Evolutionary conservation across 2,113 vertebrate species (phyloP), one percentile per base, ranked within the genome.

Genomic region (Corythaixoides concolor): DNA sequence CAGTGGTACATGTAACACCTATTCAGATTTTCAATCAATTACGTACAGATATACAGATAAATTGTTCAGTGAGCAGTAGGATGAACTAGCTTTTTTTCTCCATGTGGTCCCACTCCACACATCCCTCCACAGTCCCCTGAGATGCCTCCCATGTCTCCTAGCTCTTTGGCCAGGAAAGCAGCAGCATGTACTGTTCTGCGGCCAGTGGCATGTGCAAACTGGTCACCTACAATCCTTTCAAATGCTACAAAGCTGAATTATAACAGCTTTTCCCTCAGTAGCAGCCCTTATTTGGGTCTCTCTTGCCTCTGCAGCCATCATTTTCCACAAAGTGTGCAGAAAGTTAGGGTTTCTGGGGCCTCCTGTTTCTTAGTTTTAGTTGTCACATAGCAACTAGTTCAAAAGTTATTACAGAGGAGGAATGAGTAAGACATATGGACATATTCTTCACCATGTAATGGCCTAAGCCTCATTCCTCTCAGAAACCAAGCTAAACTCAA

Each of bases 381-480:
- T 86, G 70, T 78, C 86, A 81, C 49, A 20, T 78, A 94, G 84
- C 77, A 94, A 95, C 64, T 33, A 75, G 23, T 72, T 75, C n/a
- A 56, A 85, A 95, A 94, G 60, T 67, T 91, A 17, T 68, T 81
- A 52, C 2, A 8, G 23, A 82, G 47, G 14, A 90, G 27, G 39
- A 89, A 77, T 0, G 2, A 82, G 39, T 39, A 85, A 81, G 77
- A 89, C 32, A 35, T 55, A 63, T 22, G 52, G 84, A 47, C 58
- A 39, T 68, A 70, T 14, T 52, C 64, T 70, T 86, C 56, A 66
- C 14, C 18, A 24, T 41, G 26, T 47, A 47, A 67, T 87, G 39
- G 62, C 43, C 69, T 92, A 81, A 92, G 21, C 6, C 15, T 93
- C 64, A 50, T 53, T 77, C 28, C 8, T 80, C 73, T 85, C 55